A percentile compares a stretch with the other conserved stretches of the same genome.
These are phyloP conservation scores for Daktulosphaira vitifoliae DNA, from an alignment of 1,140 invertebrate genomes.

Conservation along the genomic window DNA sequence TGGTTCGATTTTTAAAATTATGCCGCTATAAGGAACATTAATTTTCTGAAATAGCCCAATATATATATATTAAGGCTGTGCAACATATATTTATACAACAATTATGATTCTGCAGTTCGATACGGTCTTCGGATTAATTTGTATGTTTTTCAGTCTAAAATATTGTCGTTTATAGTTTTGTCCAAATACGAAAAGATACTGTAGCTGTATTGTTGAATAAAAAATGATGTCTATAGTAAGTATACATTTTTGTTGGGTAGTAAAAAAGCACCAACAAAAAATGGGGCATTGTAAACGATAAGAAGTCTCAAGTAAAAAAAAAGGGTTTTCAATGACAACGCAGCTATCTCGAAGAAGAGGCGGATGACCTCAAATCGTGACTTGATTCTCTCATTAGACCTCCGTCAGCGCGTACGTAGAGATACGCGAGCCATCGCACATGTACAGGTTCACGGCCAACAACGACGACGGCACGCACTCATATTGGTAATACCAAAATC, in stretches of 20 bases:
- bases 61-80: no score
- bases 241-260: no score
- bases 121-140: no score
- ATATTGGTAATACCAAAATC: neutral
- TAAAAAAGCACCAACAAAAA: neutral
- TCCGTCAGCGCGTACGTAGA: neutral
- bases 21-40: no score
- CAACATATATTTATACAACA: no score
- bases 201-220: no score
- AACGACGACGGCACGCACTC: neutral
- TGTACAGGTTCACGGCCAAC: conserved; percentile 29
- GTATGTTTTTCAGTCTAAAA: no score
- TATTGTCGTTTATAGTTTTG: neutral
- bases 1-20: no score
- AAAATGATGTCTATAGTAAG: no score
- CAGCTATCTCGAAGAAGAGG: conserved; percentile 13
- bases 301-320: neutral
- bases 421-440: neutral
- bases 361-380: conserved; percentile 33
- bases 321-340: neutral
- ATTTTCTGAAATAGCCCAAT: no score
- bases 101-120: no score
- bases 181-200: no score
- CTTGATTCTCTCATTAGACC: conserved; percentile 31
- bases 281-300: neutral